These are phyloP conservation scores for Xyrichtys novacula DNA, from an alignment of 2,797 vertebrate genomes.

Conservation along the genomic window DNA sequence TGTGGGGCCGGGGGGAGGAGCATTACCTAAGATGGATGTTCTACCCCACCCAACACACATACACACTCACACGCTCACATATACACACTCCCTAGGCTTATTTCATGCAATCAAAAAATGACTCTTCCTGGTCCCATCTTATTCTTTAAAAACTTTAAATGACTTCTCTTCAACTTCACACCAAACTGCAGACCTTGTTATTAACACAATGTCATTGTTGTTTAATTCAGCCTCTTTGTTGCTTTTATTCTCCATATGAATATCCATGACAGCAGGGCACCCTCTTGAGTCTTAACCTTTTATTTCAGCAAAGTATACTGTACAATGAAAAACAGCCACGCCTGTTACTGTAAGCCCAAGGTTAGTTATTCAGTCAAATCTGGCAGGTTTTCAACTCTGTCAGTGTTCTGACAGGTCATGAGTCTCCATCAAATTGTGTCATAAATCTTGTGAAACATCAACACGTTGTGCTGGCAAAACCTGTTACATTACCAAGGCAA, in stretches of 20 bases:
- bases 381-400: background rate
- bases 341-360: slow-evolving; percentile 10
- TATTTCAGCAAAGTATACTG: background rate
- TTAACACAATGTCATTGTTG: background rate
- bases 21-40: slow-evolving; percentile 36
- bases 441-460: slow-evolving; percentile 10
- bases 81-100: slow-evolving; percentile 2
- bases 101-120: slow-evolving; percentile 16
- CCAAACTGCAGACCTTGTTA: background rate
- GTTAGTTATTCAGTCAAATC: slow-evolving; percentile 25
- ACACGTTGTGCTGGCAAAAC: slow-evolving; percentile 11
- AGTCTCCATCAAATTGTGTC: slow-evolving; percentile 4
- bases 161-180: slow-evolving; percentile 1
- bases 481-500: slow-evolving; percentile 50
- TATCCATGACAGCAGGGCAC: background rate
- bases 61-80: background rate
- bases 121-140: slow-evolving; percentile 3
- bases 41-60: slow-evolving; percentile 20
- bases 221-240: background rate
- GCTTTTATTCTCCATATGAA: background rate
- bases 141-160: background rate
- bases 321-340: slow-evolving; percentile 10
- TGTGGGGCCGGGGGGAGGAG: slow-evolving; percentile 50
- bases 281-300: background rate
- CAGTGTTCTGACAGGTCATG: slow-evolving; percentile 23